Evolutionary conservation across 1,140 invertebrate genomes (phyloP).

Genomic region (Geopemphigus sp.): DNA sequence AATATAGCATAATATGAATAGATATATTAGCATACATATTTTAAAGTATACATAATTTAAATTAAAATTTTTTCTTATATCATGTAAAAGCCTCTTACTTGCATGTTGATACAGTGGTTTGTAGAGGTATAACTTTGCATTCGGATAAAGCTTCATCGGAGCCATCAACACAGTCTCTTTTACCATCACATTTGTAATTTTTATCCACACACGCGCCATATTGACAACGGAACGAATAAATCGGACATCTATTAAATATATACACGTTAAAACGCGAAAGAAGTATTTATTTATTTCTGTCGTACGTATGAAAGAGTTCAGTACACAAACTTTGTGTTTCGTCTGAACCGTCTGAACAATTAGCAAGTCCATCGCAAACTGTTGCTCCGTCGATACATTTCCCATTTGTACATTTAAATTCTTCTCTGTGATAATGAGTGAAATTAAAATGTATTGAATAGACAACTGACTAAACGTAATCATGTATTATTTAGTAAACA

Average conservation of each 20-base stretch:
- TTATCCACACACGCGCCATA: slow-evolving; percentile 64
- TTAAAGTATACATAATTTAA: no score
- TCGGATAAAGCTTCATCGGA: slow-evolving; percentile 61
- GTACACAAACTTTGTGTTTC: slow-evolving; percentile 46
- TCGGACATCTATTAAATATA: slow-evolving; percentile 55
- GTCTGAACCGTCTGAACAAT: slow-evolving; percentile 53
- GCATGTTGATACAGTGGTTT: background rate
- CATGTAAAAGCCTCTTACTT: background rate
- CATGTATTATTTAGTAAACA: no score
- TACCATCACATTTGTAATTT: slow-evolving; percentile 61
- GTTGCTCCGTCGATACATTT: slow-evolving; percentile 55
- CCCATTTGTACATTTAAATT: slow-evolving; percentile 5
- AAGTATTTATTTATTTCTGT: background rate
- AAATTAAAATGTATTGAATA: background rate
- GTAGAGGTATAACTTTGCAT: slow-evolving; percentile 51
- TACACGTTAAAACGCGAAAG: background rate
- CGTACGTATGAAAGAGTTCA: background rate
- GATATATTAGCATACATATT: no score
- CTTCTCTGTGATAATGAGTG: background rate
- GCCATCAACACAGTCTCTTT: slow-evolving; percentile 65
- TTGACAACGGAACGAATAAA: slow-evolving; percentile 60
- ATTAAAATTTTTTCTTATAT: no score
- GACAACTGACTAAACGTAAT: no score
- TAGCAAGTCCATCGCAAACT: slow-evolving; percentile 51
- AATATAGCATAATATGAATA: no score